Base-by-base conservation (phyloP, 1,140 invertebrate genomes). In the Lysiphlebus fabarum region DNA sequence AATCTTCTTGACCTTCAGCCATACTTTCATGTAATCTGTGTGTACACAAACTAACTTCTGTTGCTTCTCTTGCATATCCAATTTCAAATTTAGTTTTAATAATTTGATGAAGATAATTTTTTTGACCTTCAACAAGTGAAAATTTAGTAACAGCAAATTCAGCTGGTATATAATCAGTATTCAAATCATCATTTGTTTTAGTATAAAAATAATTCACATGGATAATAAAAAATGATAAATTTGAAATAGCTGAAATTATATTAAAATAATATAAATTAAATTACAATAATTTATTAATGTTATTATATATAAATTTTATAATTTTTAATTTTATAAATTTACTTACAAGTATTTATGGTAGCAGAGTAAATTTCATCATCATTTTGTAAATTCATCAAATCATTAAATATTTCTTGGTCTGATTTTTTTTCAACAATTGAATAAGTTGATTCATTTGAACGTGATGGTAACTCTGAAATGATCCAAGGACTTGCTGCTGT, bases 11-110 rank as follows among this genome's bases (percentile, higher is more conserved):
- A 34, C 69, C 72, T 5, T 56, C 60, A 8, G 26, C 1, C n/a
- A 70, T 10, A 26, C 81, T 72, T 4, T 74, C 67, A 55, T 79
- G 75, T 10, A 85, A 71, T 26, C 82, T 69, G 57, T 85, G 84
- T 0, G 77, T 76, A 4, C 78, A 67, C 17, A 77, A 58, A n/a
- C 79, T 76, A 7, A 74, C 72, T 6, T 74, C 64, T 50, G 78
- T 73, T 0, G 83, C 81, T 41, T 81, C 76, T 17, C 70, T 71
- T 0, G 72, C 74, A 61, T 81, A 86, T 0, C 85, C 85, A 0
- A 82, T 41, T 34, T 78, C 80, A 49, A 83, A 78, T 6, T 65
- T 48, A 41, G 80, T 77, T 55, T 79, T 81, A 0, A 86, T 68
- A 10, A 82, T 67, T 62, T 72, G 69, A 69, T 84, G 81, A 61